Base-by-base conservation (phyloP, 2,888 invertebrate species). In the Sesia bembeciformis region DNA sequence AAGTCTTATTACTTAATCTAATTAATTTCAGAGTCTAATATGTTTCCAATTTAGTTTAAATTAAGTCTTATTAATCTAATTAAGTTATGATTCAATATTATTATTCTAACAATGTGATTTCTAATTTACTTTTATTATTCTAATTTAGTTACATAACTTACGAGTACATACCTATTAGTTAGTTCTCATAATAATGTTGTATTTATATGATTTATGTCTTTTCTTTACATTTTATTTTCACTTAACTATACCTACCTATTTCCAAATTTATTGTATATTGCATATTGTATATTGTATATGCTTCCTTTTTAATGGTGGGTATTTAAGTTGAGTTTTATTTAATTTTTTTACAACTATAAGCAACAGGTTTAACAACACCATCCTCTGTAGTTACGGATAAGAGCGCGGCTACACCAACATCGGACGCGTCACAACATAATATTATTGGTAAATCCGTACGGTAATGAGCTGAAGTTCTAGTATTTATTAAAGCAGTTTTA, bases 201-300 rank as follows among this genome's bases (percentile, higher is more conserved):
- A 23, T 2, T 23, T 23, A 23, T 23, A 23, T 23, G 23, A 23
- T 23, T 23, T 23, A 23, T 23, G 23, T 23, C 2, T 23, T 23
- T 23, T n/a, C 2, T 23, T 23, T 23, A 23, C 23, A 23, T 23
- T 23, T 23, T 23, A 23, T 23, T 23, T 23, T 23, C 23, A 23
- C 2, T 39, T 67, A 59, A 52, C 65, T 63, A 53, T 62, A 65
- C 54, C 63, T 64, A 6, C 57, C 62, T 4, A 64, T 39, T 2
- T 62, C 65, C 61, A 62, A 66, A 8, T 65, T 55, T 1, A 65
- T 57, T 38, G 67, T 62, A 51, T 60, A 39, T 3, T n/a, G n/a
- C n/a, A n/a, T n/a, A n/a, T n/a, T n/a, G n/a, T n/a, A n/a, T 1
- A 65, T 57, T 38, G 67, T 62, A 51, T 60, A 39, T 3, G 63